These are phyloP conservation scores for Mythimna albipuncta DNA, from an alignment of 2,888 invertebrate genomes.

Conservation along the genomic window DNA sequence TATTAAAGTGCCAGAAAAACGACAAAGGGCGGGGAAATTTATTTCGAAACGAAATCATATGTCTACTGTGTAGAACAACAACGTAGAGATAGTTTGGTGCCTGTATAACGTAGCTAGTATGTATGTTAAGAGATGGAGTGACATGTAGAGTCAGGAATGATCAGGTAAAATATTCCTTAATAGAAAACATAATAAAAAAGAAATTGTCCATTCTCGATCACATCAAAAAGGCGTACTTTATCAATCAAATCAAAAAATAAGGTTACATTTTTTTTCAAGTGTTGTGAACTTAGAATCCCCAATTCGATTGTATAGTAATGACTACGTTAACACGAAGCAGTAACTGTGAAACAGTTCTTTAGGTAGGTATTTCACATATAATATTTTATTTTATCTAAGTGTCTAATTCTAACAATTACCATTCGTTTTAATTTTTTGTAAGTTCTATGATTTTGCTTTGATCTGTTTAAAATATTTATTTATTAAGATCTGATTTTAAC, in stretches of 20 bases:
- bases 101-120: constrained; percentile 74
- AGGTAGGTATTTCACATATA: constrained; percentile 87
- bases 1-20: constrained; percentile 72
- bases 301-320: constrained; percentile 72
- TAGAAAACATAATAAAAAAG: constrained; percentile 3
- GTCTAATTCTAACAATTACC: constrained; percentile 86
- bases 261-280: constrained; percentile 71
- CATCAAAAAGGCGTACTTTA: constrained; percentile 36
- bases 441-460: constrained; percentile 90
- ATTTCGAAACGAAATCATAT: constrained; percentile 90
- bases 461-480: constrained; percentile 84
- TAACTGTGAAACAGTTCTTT: constrained; percentile 86
- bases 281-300: constrained; percentile 83
- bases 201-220: constrained; percentile 32
- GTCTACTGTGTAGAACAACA: constrained; percentile 90
- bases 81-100: constrained; percentile 83
- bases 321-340: constrained; percentile 73
- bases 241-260: constrained; percentile 26
- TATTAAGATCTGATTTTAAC: constrained; percentile 85
- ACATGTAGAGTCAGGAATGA: constrained; percentile 43
- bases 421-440: constrained; percentile 83
- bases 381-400: constrained; percentile 83
- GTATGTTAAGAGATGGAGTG: constrained; percentile 64
- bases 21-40: constrained; percentile 81
- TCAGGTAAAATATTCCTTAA: constrained; percentile 26